phyloP scores from a whole-genome alignment of 2,888 invertebrate species.

The Myopa testacea region DNA sequence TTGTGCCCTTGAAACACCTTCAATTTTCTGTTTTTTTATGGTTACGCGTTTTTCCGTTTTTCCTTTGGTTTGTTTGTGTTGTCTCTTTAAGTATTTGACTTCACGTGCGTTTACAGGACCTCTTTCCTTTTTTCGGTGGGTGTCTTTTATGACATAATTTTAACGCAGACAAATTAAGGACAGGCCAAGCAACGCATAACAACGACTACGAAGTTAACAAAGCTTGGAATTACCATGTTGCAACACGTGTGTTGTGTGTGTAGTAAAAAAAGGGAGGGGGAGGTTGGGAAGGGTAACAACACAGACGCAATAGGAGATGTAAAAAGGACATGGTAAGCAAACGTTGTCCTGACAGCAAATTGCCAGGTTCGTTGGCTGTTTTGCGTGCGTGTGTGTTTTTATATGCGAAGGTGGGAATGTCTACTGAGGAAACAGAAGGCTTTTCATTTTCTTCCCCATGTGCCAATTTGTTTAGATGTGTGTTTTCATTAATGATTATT shows the following conservation, averaged over 20 bases:
- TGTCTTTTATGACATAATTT: conserved; percentile 21
- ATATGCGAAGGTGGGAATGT: neutral
- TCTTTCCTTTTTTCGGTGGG: neutral
- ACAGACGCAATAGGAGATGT: neutral
- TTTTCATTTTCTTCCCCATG: neutral
- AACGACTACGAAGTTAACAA: neutral
- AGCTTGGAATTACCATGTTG: conserved; percentile 23
- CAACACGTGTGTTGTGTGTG: neutral
- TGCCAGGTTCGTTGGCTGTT: neutral
- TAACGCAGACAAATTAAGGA: conserved; percentile 8
- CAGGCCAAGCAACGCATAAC: conserved; percentile 6
- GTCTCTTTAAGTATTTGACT: neutral
- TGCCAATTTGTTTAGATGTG: neutral
- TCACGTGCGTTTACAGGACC: neutral
- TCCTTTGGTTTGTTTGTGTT: neutral
- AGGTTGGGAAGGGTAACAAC: neutral
- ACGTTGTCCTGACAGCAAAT: conserved; percentile 17
- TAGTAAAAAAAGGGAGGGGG: too few species aligned
- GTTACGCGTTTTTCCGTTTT: too few species aligned
- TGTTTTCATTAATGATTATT: conserved; percentile 5
- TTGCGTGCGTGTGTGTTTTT: conserved; percentile 9
- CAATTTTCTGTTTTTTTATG: neutral
- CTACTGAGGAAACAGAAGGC: neutral
- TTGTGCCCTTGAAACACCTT: too few species aligned
- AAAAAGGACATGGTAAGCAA: neutral